Percentiles rank a stretch among this genome's conserved stretches.
These are phyloP conservation scores for Eupelmus urozonus DNA, from an alignment of 2,888 invertebrate species.

Conservation along the genomic window DNA sequence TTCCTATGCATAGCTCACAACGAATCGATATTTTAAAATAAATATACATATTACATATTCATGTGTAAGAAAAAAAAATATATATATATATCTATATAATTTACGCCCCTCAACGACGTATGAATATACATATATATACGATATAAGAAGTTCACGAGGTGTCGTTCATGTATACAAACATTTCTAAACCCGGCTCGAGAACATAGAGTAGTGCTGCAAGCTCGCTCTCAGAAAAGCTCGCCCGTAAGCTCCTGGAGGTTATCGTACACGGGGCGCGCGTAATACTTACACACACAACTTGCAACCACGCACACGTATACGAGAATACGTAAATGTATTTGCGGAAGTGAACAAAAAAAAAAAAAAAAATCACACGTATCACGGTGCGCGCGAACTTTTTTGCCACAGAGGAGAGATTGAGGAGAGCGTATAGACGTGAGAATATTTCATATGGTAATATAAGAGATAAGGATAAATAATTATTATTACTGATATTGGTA, in stretches of 20 bases:
- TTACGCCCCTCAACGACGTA: conserved; percentile 29
- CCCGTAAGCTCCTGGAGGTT: conserved; percentile 20
- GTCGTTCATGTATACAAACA: background rate
- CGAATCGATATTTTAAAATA: conserved; percentile 55
- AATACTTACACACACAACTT: conserved; percentile 1
- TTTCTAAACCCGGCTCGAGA: no score
- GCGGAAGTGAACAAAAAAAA: background rate
- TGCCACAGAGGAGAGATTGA: background rate
- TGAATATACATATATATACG: background rate
- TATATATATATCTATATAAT: conserved; percentile 28
- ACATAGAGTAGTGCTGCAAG: no score
- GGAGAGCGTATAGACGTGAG: background rate
- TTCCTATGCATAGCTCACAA: conserved; percentile 54
- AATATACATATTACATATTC: conserved; percentile 31
- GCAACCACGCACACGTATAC: conserved; percentile 57
- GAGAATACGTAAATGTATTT: conserved; percentile 44
- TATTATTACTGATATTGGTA: conserved; percentile 23
- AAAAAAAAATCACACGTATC: conserved; percentile 16
- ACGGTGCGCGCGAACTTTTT: conserved; percentile 32
- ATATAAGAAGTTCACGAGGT: conserved; percentile 21
- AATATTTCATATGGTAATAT: conserved; percentile 32
- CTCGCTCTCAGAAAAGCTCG: background rate
- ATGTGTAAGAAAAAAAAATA: conserved; percentile 39
- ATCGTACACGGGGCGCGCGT: conserved; percentile 40
- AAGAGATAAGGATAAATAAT: conserved; percentile 37